Base-by-base conservation (phyloP, 2,113 vertebrate species). In the Tragelaphus scriptus region DNA sequence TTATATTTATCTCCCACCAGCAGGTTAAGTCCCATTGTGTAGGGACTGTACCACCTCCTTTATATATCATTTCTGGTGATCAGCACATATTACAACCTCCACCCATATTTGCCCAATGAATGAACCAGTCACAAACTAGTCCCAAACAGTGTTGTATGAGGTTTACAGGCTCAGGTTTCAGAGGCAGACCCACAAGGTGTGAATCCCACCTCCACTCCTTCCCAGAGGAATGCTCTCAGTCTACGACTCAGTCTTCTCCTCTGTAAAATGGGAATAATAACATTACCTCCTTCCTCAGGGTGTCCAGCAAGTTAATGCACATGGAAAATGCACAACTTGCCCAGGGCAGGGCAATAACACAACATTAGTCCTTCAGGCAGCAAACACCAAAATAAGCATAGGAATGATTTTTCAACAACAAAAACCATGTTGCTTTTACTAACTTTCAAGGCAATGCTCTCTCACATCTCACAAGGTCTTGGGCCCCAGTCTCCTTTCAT, bases 311-410 rank as follows among this genome's bases (percentile, higher is more conserved):
- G 40, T 61, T 68, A 23, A 40, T 1, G 28, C 12, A 12, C n/a
- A 4, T 0, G 59, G 36, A 9, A 44, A 68, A 28, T 2, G 44
- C 1, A 26, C 3, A 6, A 6, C 10, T 49, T 1, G 7, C 21
- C 51, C 13, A 11, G 32, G 4, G 7, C 16, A 14, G 28, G 36
- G 23, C 14, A 32, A 75, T n/a, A 58, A 25, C 0, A 0, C 47
- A 32, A 16, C 1, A 1, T 28, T 10, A 23, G n/a, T 17, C 26
- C 68, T 53, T 15, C 28, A 17, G 30, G 32, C 17, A 14, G 68
- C 6, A n/a, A 15, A 59, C 0, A 2, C 32, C 7, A 1, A 19
- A 23, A 61, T 3, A 28, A 16, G 26, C 7, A 6, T 53, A 1
- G 3, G 28, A 0, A 10, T 15, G 30, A 13, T 2, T 58, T 36